phyloP scores from a whole-genome alignment of 2,888 invertebrate species.

The Hypolimnas misippus region DNA sequence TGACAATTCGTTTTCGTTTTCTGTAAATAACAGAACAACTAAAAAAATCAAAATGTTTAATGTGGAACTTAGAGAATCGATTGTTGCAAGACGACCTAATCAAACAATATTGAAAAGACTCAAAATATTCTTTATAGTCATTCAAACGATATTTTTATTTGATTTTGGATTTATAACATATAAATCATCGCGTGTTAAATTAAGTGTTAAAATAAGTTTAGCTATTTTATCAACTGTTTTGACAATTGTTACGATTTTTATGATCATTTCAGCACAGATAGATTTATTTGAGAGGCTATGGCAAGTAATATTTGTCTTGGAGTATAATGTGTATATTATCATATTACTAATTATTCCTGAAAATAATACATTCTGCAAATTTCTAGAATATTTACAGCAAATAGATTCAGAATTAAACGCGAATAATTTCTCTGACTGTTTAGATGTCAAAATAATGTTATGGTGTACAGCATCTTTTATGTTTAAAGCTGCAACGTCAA shows the following conservation, averaged over 20 bases:
- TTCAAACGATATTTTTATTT: neutral
- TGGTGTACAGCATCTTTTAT: neutral
- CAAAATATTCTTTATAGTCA: neutral
- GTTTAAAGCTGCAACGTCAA: neutral
- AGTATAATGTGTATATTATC: neutral
- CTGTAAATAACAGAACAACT: neutral
- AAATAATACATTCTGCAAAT: constrained; percentile 1
- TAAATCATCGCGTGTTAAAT: neutral
- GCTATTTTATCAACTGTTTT: too few relatives aligned
- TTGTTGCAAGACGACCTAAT: neutral
- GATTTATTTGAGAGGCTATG: neutral
- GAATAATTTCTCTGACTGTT: neutral
- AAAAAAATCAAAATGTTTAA: neutral
- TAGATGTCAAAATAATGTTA: constrained; percentile 15
- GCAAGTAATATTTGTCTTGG: neutral
- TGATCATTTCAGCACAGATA: too few relatives aligned
- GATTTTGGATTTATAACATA: constrained; percentile 1
- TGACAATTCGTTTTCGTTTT: neutral
- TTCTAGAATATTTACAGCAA: constrained; percentile 2
- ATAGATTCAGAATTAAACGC: neutral
- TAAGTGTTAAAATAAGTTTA: neutral
- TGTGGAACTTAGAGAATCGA: neutral
- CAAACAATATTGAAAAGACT: neutral
- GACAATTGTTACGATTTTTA: too few relatives aligned
- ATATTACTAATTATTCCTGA: neutral